Evolutionary conservation across 2,797 vertebrate genomes (phyloP).

Genomic region (Sebastes iracundus): DNA sequence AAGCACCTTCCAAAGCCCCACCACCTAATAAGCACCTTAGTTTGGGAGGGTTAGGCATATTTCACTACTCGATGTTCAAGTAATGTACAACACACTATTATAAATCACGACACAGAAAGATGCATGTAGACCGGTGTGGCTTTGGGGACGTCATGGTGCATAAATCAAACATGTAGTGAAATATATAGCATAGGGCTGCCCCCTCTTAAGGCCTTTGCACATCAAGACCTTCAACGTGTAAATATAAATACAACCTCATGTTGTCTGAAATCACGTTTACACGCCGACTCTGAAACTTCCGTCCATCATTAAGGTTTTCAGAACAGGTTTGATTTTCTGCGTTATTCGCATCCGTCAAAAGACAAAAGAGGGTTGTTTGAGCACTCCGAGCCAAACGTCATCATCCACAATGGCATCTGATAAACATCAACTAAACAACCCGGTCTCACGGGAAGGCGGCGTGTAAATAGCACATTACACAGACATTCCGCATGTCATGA

Average conservation of each 20-base stretch:
- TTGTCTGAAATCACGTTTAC: too few species aligned
- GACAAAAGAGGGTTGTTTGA: too few species aligned
- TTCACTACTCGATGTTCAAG: background rate
- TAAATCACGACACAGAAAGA: background rate
- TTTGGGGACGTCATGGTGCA: fast-evolving
- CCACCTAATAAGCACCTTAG: conserved; percentile 16
- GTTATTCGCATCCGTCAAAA: fast-evolving
- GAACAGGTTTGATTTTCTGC: too few species aligned
- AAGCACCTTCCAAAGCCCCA: conserved; percentile 4
- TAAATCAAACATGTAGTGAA: conserved; percentile 20
- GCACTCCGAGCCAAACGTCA: too few species aligned
- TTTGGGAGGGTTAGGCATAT: background rate
- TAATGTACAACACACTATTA: background rate
- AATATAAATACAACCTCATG: fast-evolving
- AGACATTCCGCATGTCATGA: too few species aligned
- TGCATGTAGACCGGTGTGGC: background rate
- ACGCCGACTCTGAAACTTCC: too few species aligned
- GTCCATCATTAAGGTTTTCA: fast-evolving
- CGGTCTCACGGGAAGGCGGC: too few species aligned
- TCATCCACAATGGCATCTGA: too few species aligned
- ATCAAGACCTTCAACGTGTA: too few species aligned
- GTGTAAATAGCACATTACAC: too few species aligned
- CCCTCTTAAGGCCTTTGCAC: too few species aligned
- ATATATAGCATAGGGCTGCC: background rate
- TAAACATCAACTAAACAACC: too few species aligned